Conservation (phyloP, 2,888 invertebrate genomes). For the Actias luna region DNA sequence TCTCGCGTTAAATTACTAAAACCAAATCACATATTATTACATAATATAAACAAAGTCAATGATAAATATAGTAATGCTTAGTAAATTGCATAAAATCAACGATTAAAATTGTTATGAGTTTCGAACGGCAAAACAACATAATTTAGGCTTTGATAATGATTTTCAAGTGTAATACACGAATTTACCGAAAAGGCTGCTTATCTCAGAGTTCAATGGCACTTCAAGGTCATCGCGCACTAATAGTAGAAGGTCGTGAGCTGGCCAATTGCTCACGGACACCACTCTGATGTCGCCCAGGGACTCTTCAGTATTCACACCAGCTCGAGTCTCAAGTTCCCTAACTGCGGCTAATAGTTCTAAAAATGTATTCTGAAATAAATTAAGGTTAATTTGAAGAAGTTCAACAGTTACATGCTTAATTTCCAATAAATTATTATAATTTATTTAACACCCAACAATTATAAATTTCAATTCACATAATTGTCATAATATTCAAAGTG, state of each 20-base stretch:
- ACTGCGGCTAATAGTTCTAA: slow-evolving; percentile 59
- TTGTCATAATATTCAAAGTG: background rate
- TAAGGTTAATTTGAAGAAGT: background rate
- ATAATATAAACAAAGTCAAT: background rate
- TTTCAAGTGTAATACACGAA: background rate
- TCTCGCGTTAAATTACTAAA: too few relatives aligned
- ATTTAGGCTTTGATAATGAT: background rate
- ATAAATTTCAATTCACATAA: too few relatives aligned
- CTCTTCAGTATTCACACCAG: slow-evolving; percentile 49
- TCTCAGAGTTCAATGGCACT: slow-evolving; percentile 44
- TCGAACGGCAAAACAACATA: background rate
- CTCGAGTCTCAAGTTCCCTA: slow-evolving; percentile 57
- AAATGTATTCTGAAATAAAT: slow-evolving; percentile 48
- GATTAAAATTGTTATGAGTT: background rate
- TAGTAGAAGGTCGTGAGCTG: slow-evolving; percentile 62
- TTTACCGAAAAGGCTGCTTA: slow-evolving; percentile 58
- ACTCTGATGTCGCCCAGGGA: slow-evolving; percentile 57
- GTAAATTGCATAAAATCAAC: background rate
- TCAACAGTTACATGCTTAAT: background rate
- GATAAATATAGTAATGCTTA: background rate
- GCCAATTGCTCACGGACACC: slow-evolving; percentile 66
- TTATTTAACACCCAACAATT: background rate
- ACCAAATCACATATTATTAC: background rate
- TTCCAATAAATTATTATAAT: background rate
- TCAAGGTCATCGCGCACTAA: slow-evolving; percentile 54